Percentiles rank a stretch among this genome's conserved stretches.
Conservation (phyloP, 2,888 invertebrate species). For the Drosophila mimica region DNA sequence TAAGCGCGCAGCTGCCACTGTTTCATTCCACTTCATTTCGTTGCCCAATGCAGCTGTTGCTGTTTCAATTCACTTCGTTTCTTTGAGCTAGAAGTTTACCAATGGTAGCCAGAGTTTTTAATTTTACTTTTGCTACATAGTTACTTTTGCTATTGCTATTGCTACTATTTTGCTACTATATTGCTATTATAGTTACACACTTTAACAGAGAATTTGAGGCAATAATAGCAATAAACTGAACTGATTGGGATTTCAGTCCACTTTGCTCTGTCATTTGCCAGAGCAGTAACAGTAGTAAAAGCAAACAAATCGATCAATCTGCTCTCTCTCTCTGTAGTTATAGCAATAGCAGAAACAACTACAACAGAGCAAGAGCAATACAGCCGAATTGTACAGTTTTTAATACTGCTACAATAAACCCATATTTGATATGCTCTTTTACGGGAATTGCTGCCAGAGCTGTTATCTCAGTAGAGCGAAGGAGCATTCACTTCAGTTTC, state of each 20-base stretch:
- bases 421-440: neutral
- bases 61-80: neutral
- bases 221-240: neutral
- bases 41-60: constrained; percentile 1
- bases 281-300: neutral
- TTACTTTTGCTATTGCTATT: no score
- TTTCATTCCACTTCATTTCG: constrained; percentile 40
- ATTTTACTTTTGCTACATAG: neutral
- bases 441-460: neutral
- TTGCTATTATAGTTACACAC: neutral
- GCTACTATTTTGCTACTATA: no score
- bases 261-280: neutral
- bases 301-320: neutral
- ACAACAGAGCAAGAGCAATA: neutral
- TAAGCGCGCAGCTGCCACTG: constrained; percentile 39
- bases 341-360: neutral
- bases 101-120: neutral
- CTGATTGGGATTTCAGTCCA: neutral
- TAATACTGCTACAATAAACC: neutral
- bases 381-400: no score
- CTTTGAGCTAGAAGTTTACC: neutral
- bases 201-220: neutral
- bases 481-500: neutral
- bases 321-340: neutral
- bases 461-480: neutral